Evolutionary conservation across 2,797 vertebrate species (phyloP), one percentile per base, ranked within the genome.

Genomic region (Threskiornis aethiopicus): DNA sequence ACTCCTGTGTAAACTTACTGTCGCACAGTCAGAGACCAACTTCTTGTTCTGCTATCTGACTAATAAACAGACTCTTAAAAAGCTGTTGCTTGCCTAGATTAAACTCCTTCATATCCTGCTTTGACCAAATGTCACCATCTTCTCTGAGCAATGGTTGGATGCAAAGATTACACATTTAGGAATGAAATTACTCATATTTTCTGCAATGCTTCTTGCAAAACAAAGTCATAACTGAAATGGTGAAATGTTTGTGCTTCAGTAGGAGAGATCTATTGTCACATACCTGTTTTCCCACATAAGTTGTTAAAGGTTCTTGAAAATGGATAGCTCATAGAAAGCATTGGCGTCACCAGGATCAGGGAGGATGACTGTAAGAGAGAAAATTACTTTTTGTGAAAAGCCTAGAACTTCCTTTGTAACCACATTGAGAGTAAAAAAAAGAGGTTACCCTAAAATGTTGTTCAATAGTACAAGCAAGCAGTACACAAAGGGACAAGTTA

Each of bases 251-350:
- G 20, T 66, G 26, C 16, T 90, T 90, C 25, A 29, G 25, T 13
- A 73, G 37, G 21, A 55, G 6, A 70, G 12, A 55, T 44, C 62
- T 47, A 2, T 49, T 29, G 42, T 58, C 84, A 97, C 98, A 37
- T 98, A 99, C 99, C 92, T 98, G 98, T 98, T 98, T 98, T 99
- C 73, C 98, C 97, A 85, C 99, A 97, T 93, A 98, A 97, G 90
- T 98, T 98, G 84, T 99, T 96, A 85, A 98, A 97, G 67, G 97
- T 98, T 85, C 97, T 98, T 65, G 97, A 95, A 88, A 98, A 98
- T 4, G 98, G 98, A 67, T 97, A 98, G 70, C 96, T 98, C 98
- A 98, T 98, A 44, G 98, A 98, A 94, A 98, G 97, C 94, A 98
- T 98, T 6, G 98, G 98, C 20, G 98, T 96, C 12, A 98, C 96